Evolutionary conservation across 2,888 invertebrate species (phyloP).

Genomic region (Lasioglossum villosulum): DNA sequence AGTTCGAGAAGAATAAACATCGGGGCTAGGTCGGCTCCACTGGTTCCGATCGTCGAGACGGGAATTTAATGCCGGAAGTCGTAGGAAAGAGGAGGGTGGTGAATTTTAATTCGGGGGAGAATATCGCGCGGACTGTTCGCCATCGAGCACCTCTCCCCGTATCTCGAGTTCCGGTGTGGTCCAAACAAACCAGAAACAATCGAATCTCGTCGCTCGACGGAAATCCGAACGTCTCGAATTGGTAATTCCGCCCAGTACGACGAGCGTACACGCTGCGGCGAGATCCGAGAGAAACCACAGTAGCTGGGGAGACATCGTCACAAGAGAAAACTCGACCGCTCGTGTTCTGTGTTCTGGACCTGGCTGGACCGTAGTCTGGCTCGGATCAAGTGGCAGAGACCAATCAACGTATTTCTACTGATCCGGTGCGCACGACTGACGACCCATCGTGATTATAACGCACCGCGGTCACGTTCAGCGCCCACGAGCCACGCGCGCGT

Average conservation of each 20-base stretch:
- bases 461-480: constrained; percentile 60
- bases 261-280: constrained; percentile 12
- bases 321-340: constrained; percentile 48
- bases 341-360: constrained; percentile 48
- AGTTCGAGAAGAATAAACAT: constrained; percentile 22
- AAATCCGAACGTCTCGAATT: constrained; percentile 62
- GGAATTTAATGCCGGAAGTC: constrained; percentile 19
- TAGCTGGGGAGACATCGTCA: constrained; percentile 48
- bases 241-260: constrained; percentile 50
- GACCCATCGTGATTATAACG: constrained; percentile 79
- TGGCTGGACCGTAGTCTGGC: constrained; percentile 38
- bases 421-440: constrained; percentile 74
- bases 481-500: neutral
- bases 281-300: constrained; percentile 60
- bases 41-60: constrained; percentile 8
- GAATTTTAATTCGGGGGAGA: constrained; percentile 41
- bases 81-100: neutral
- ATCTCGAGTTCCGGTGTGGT: constrained; percentile 9
- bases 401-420: constrained; percentile 81
- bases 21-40: neutral
- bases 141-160: neutral
- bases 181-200: constrained; percentile 65
- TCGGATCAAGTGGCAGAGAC: constrained; percentile 78
- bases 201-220: constrained; percentile 44
- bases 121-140: neutral